Evolutionary conservation across 2,797 vertebrate genomes (phyloP), one percentile per base, ranked within the genome.

Genomic region (Eutrigla gurnardus): DNA sequence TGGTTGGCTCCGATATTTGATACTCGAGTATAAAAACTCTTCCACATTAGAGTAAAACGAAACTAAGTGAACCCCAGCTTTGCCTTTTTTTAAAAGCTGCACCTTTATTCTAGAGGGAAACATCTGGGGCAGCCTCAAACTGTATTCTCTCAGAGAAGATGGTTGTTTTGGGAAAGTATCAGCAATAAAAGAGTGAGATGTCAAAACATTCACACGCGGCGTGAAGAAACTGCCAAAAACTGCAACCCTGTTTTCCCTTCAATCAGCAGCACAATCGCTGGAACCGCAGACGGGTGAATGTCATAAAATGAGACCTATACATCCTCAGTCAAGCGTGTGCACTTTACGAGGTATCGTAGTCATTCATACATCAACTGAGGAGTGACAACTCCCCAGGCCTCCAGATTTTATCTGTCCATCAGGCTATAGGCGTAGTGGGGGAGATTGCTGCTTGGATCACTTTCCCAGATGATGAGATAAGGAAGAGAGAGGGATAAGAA

Each of bases 221-320:
- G 66, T 60, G 32, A 78, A 65, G 53, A 78, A 69, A 62, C 42
- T 5, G 65, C 25, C 43, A 53, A 76, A 82, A 73, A 68, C 70
- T 36, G 43, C 40, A 59, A 65, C 32, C 32, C 50, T 86, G 85
- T 89, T 91, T 89, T 89, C 65, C 60, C 79, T 83, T 89, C 86
- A 82, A 81, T 91, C 90, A 69, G 54, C 82, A 49, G 12, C 50
- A 71, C 71, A 78, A 81, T 84, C n/a, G 39, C 78, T 77, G 74
- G 64, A 82, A 70, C 87, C 65, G 55, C 85, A 64, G 73, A 75
- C 72, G 39, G 70, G 87, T 83, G 89, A 88, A 90, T 83, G 88
- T 79, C 85, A 90, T 89, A 87, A 93, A 92, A 91, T 82, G 71
- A 93, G 87, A 82, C 50, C 89, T 76, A 93, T 93, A 92, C 87